Evolutionary conservation across 2,113 vertebrate genomes (phyloP).

Genomic region (Platichthys stellatus): DNA sequence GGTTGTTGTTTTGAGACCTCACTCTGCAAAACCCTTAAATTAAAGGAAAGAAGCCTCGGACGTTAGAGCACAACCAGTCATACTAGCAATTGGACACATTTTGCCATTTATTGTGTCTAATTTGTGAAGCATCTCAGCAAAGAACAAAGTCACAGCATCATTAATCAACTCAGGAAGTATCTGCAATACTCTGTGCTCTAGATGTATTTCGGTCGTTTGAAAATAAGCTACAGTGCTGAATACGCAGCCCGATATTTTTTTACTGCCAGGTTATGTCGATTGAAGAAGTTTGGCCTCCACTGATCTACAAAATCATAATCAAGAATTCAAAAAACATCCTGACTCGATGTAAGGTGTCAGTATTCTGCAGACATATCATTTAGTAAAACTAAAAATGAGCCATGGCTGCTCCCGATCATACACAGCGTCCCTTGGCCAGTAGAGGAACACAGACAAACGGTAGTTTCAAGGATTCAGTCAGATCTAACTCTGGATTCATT

Average conservation of each 20-base stretch:
- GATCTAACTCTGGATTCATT: constrained; percentile 3
- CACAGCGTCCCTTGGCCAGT: neutral
- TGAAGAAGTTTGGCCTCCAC: no score
- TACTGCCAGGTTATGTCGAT: neutral
- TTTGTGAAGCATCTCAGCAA: neutral
- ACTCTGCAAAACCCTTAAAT: no score
- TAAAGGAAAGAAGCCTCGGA: no score
- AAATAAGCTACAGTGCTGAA: neutral
- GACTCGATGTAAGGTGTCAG: neutral
- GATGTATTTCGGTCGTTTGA: neutral
- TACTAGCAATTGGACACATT: neutral
- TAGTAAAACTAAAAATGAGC: neutral
- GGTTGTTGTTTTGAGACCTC: no score
- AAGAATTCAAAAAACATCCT: no score
- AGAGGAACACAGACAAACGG: constrained; percentile 2
- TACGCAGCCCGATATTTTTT: neutral
- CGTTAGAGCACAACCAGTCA: no score
- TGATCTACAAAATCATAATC: no score
- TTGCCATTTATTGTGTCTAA: neutral
- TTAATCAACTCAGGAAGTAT: neutral
- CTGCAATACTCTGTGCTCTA: neutral
- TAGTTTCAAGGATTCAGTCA: neutral
- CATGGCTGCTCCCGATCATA: neutral
- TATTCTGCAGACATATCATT: neutral
- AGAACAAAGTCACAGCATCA: neutral